Evolutionary conservation across 2,888 invertebrate species (phyloP).

Genomic region (Tupiocoris notatus): DNA sequence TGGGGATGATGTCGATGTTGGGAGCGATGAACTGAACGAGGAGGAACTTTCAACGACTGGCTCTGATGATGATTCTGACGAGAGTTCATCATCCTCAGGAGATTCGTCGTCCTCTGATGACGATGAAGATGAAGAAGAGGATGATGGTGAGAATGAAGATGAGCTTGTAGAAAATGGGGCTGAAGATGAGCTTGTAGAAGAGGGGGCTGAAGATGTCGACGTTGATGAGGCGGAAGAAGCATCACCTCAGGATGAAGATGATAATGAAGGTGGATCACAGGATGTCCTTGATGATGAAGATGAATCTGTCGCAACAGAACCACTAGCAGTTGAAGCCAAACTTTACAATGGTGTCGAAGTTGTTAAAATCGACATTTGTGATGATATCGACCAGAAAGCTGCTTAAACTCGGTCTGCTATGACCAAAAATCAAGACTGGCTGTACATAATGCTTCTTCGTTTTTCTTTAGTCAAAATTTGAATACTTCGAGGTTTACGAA

Average conservation of each 20-base stretch:
- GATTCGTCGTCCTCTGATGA: not conserved
- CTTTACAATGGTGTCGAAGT: conserved; percentile 44
- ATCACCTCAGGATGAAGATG: not conserved
- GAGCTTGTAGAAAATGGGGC: no score
- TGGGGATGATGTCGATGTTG: conserved; percentile 41
- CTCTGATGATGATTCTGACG: conserved; percentile 1
- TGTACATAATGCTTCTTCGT: conserved; percentile 34
- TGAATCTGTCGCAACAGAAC: not conserved
- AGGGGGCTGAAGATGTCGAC: conserved; percentile 38
- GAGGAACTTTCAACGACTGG: conserved; percentile 39
- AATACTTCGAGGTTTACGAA: no score
- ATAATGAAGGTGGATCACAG: conserved; percentile 17
- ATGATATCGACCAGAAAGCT: conserved; percentile 37
- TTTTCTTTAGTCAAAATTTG: conserved; percentile 13
- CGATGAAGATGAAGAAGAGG: conserved; percentile 36
- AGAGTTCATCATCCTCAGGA: not conserved
- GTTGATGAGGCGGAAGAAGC: conserved; percentile 24
- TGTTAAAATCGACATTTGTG: conserved; percentile 44
- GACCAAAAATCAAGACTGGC: conserved; percentile 21
- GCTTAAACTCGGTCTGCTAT: not conserved
- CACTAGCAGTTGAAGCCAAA: conserved; percentile 39
- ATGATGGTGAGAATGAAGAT: conserved; percentile 43
- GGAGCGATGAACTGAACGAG: conserved; percentile 42
- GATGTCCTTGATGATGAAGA: not conserved
- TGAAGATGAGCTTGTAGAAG: conserved; percentile 46